Base-by-base conservation (phyloP, 2,797 vertebrate genomes). In the Nyctalus aviator region DNA sequence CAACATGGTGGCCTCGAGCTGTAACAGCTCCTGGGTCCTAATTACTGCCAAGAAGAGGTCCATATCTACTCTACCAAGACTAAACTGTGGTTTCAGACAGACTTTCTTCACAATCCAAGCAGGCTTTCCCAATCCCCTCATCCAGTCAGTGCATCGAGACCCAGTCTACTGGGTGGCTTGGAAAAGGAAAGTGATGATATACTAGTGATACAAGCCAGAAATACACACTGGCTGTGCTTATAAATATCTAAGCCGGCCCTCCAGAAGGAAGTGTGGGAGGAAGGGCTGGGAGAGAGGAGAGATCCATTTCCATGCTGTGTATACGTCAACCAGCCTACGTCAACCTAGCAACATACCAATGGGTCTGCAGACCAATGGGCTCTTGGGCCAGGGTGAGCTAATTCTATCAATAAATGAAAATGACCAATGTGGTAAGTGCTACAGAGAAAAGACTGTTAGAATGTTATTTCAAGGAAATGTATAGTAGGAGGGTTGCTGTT, bases 11-110 rank as follows among this genome's bases (percentile, higher is more conserved):
- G n/a, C 53, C 77, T 81, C 5, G 12, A 64, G 57, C 93, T 81
- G 55, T 81, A 91, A 50, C 55, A 64, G 27, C 96, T 87, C 83
- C 72, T 93, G 82, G 41, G 59, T 41, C 76, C 91, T 96, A 93
- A 96, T 94, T 91, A 84, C 76, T 92, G 88, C 71, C 88, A 76
- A 87, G 37, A 94, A 82, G 79, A 88, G 77, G 59, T 95, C 91
- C 86, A 73, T 91, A 94, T 84, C 68, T 27, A 84, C 48, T 94
- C 84, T 66, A 14, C 88, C 84, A 55, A 82, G 86, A 94, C 37
- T 77, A 77, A 91, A 85, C 14, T 53, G 32, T 71, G 55, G 55
- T 20, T 90, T 84, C 17, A 17, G 46, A 50, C 15, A 76, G 27
- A 82, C 48, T 57, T 30, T 72, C 85, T 84, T 90, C 83, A 71